Base-by-base conservation (phyloP, 1,140 invertebrate species). In the Hycleus cichorii region DNA sequence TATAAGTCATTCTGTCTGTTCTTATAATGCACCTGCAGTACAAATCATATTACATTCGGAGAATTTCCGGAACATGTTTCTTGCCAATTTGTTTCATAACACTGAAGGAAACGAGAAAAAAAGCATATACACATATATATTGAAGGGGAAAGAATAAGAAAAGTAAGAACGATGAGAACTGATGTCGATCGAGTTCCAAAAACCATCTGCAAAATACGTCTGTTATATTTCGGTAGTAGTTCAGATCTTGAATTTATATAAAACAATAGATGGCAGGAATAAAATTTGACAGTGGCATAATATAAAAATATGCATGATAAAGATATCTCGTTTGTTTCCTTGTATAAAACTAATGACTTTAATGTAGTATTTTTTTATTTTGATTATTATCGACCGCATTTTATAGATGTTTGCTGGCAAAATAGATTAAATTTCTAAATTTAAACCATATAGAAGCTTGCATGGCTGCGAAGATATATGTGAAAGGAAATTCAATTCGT, bases 401-500 rank as follows among this genome's bases (percentile, higher is more conserved):
- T 18, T 39, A 38, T 45, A 54, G 47, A 54, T 46, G 43, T 54
- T 54, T 46, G 51, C 51, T 12, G 43, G 43, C 25, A 54, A 27
- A 54, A 54, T 54, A 54, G 51, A 54, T 54, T 26, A 44, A 10
- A 25, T 32, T 52, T 44, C 51, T 45, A 54, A 54, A 46, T 54
- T 54, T 54, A 54, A 46, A 32, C 51, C 12, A 54, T 44, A 25
- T 38, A 54, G 43, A 54, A 54, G 58, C 49, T 59, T 49, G 58
- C 58, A 59, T 59, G 58, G 32, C 52, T 49, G 51, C 44, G 48
- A 45, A 53, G 58, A 54, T 59, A 53, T 59, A 59, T 59, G 58
- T 59, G 58, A 25, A 46, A 59, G 58, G 58, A 59, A 59, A 59
- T 59, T 59, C 58, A 59, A 59, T 59, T 59, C 58, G 51, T 59